phyloP scores from a whole-genome alignment of 2,888 invertebrate species.

The Drosophila planitibia region DNA sequence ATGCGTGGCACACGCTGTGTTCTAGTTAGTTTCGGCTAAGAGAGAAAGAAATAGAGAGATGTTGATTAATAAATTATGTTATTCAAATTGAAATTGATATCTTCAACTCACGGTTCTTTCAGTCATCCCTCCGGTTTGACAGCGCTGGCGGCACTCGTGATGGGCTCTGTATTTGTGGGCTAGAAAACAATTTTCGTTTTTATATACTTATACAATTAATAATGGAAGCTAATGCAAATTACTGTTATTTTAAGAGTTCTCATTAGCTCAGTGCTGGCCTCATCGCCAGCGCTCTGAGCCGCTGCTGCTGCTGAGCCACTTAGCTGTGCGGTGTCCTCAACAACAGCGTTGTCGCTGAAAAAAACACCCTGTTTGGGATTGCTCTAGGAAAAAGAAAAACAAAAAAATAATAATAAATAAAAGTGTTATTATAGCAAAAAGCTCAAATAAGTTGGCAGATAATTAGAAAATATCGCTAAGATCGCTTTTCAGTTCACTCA shows the following conservation, averaged over 20 bases:
- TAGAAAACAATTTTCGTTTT: background rate
- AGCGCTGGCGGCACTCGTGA: background rate
- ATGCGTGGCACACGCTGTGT: constrained; percentile 76
- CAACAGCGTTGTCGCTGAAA: constrained; percentile 2
- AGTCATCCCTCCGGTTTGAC: background rate
- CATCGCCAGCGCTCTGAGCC: constrained; percentile 3
- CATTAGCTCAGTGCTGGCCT: constrained; percentile 33
- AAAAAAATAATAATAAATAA: background rate
- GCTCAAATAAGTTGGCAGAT: no score
- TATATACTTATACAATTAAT: background rate
- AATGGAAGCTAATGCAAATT: background rate
- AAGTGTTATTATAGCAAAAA: background rate
- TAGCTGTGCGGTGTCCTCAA: background rate
- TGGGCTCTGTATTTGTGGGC: constrained; percentile 12
- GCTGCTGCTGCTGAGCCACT: background rate
- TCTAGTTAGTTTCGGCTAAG: constrained; percentile 34
- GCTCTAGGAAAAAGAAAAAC: background rate
- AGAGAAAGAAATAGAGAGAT: background rate
- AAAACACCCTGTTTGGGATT: constrained; percentile 1
- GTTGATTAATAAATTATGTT: background rate
- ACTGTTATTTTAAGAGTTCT: constrained; percentile 48
- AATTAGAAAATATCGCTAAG: background rate
- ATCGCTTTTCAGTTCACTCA: background rate
- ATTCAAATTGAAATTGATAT: background rate
- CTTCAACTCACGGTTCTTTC: constrained; percentile 12